phyloP scores from a whole-genome alignment of 2,797 vertebrate genomes.

The Coregonus ussuriensis region DNA sequence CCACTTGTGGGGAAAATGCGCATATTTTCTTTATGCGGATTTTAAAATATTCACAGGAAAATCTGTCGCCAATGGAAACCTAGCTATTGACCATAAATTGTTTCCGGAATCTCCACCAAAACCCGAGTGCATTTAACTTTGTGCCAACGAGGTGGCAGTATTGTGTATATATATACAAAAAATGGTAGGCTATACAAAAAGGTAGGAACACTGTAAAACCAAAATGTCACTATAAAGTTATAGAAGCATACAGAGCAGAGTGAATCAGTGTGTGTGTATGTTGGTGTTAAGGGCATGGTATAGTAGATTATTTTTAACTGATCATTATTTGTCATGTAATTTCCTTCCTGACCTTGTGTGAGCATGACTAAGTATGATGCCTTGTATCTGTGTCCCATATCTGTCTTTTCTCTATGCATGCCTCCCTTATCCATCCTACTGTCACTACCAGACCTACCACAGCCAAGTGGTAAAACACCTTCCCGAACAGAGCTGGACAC shows the following conservation, averaged over 20 bases:
- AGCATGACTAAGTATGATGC: background rate
- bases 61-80: no score
- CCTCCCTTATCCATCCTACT: background rate
- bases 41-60: no score
- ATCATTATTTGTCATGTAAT: background rate
- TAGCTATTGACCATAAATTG: background rate
- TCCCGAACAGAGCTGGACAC: background rate
- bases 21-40: no score
- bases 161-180: background rate
- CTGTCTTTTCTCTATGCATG: background rate
- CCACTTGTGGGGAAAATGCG: no score
- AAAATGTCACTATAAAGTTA: background rate
- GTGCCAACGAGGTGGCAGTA: conserved; percentile 2
- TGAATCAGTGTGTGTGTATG: background rate
- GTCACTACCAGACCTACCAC: background rate
- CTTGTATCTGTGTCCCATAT: background rate
- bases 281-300: background rate
- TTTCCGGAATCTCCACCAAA: background rate
- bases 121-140: background rate
- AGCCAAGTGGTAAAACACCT: background rate
- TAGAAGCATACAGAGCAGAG: background rate
- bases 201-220: background rate
- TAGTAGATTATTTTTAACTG: background rate
- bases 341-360: background rate
- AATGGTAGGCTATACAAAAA: background rate